phyloP scores from a whole-genome alignment of 1,140 invertebrate genomes.

The Drosophila prosaltans region DNA sequence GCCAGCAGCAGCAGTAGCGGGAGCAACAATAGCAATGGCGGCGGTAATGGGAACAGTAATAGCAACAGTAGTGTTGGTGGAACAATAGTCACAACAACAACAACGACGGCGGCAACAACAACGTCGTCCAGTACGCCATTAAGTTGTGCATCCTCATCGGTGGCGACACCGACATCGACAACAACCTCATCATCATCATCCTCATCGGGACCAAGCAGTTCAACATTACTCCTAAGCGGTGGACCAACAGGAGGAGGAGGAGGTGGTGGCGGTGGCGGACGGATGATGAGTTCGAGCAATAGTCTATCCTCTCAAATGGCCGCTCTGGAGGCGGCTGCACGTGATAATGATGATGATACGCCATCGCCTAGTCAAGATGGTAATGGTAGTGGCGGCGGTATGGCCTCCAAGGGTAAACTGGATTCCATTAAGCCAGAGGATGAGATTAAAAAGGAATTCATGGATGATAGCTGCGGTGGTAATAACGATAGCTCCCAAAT shows the following conservation, averaged over 20 bases:
- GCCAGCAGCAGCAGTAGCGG: conserved; percentile 34
- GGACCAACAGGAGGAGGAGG: conserved; percentile 14
- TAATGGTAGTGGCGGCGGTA: conserved; percentile 62
- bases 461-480: conserved; percentile 84
- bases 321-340: conserved; percentile 87
- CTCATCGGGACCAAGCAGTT: conserved; percentile 49
- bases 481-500: conserved; percentile 82
- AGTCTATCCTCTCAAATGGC: conserved; percentile 88
- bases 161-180: conserved; percentile 64
- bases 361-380: conserved; percentile 84
- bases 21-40: conserved; percentile 34
- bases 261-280: conserved; percentile 40
- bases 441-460: conserved; percentile 86
- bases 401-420: conserved; percentile 85
- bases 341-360: conserved; percentile 88
- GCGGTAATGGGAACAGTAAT: conserved; percentile 24
- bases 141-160: conserved; percentile 61
- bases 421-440: conserved; percentile 88
- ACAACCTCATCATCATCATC: conserved; percentile 41
- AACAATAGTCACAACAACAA: conserved; percentile 44
- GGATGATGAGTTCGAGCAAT: conserved; percentile 72
- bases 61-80: conserved; percentile 14
- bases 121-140: conserved; percentile 49
- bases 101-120: conserved; percentile 37
- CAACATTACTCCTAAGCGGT: conserved; percentile 39